These are phyloP conservation scores for Perizoma affinitatum DNA, from an alignment of 2,888 invertebrate genomes.

Conservation along the genomic window DNA sequence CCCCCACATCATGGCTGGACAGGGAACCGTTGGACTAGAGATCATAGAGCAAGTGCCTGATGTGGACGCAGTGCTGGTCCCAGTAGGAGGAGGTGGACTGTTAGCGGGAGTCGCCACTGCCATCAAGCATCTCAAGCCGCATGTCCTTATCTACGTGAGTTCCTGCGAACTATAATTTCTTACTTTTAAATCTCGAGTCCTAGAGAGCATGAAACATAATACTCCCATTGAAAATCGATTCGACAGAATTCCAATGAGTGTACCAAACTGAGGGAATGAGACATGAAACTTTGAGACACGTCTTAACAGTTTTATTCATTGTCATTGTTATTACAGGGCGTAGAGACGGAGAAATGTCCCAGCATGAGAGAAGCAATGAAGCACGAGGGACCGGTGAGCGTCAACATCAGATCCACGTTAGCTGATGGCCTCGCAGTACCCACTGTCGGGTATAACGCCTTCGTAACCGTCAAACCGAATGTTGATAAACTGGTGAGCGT, in stretches of 20 bases:
- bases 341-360: constrained; percentile 95
- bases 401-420: constrained; percentile 88
- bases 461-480: constrained; percentile 87
- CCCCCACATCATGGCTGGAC: constrained; percentile 97
- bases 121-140: constrained; percentile 92
- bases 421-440: constrained; percentile 96
- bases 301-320: not conserved
- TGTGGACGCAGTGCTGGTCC: constrained; percentile 95
- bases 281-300: not conserved
- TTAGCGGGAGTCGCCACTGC: constrained; percentile 96
- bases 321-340: constrained; percentile 85
- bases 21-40: constrained; percentile 97
- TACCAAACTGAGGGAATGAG: too few relatives aligned
- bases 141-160: constrained; percentile 93
- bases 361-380: constrained; percentile 91
- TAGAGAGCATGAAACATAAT: too few relatives aligned
- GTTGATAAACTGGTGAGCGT: constrained; percentile 89
- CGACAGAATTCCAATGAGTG: too few relatives aligned
- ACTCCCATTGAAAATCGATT: too few relatives aligned
- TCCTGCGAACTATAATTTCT: not conserved
- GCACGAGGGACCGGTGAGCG: constrained; percentile 87
- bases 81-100: constrained; percentile 97
- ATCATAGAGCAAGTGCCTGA: constrained; percentile 95
- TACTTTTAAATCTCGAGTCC: too few relatives aligned
- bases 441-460: constrained; percentile 93